phyloP scores from a whole-genome alignment of 2,888 invertebrate species.

The Plemyria rubiginata region DNA sequence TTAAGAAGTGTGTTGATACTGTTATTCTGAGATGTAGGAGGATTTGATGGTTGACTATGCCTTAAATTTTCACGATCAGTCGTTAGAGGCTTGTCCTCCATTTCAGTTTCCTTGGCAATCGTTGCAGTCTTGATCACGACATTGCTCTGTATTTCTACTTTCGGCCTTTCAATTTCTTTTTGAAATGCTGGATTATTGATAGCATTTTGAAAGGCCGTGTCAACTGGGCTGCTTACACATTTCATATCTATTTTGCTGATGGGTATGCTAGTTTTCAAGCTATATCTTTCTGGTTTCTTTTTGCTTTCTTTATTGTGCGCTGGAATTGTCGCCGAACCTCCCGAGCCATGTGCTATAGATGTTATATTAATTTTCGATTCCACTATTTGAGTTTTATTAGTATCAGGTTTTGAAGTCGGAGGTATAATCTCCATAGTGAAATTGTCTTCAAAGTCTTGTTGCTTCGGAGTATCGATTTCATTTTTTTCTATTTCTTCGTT shows the following conservation, averaged over 20 bases:
- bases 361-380: constrained; percentile 70
- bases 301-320: constrained; percentile 57
- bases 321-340: constrained; percentile 58
- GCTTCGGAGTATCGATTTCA: constrained; percentile 45
- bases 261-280: constrained; percentile 79
- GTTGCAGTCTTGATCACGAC: constrained; percentile 70
- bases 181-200: constrained; percentile 51
- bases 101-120: constrained; percentile 54
- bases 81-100: constrained; percentile 34
- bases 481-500: constrained; percentile 41
- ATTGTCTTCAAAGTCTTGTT: constrained; percentile 74
- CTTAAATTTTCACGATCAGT: constrained; percentile 15
- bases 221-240: constrained; percentile 58
- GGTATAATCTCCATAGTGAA: constrained; percentile 69
- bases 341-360: constrained; percentile 66
- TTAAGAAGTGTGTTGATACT: constrained; percentile 68
- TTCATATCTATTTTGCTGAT: constrained; percentile 80
- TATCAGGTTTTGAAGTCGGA: constrained; percentile 51
- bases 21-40: constrained; percentile 41
- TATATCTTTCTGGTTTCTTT: constrained; percentile 73
- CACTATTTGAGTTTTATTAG: constrained; percentile 26
- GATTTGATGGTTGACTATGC: constrained; percentile 4
- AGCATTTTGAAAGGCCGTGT: constrained; percentile 36
- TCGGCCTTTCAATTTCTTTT: constrained; percentile 48
- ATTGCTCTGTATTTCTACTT: constrained; percentile 77